Evolutionary conservation across 2,113 vertebrate genomes (phyloP), one percentile per base, ranked within the genome.

Genomic region (Aptenodytes forsteri): DNA sequence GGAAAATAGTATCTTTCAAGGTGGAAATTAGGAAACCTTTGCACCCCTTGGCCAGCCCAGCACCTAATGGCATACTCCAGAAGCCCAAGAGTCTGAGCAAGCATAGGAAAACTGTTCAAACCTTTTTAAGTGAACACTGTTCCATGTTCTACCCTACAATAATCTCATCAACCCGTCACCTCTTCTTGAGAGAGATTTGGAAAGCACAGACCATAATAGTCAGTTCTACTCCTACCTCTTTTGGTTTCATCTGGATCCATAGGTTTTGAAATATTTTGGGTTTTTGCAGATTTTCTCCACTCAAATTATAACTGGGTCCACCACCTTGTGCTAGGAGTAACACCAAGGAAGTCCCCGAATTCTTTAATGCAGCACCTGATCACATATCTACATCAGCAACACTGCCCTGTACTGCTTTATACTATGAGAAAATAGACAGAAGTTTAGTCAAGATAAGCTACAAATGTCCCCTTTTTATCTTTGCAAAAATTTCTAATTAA

Each of bases 371-470:
- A 66, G 40, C 40, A 66, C 11, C 17, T 58, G 19, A 66, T 54
- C 9, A 13, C 0, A 0, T 7, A 44, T 4, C 49, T 13, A 40
- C 4, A 26, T 65, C 42, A 71, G 26, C 10, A 79, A 38, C 25
- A 40, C 19, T 30, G 3, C 19, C 36, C 34, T 50, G 4, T 29
- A 49, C 7, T 55, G 13, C 55, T 44, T 67, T 29, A 52, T 11
- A 34, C 29, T n/a, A 34, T 7, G 11, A 42, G 47, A 40, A 20
- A 66, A 56, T 40, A 65, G 70, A 56, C 7, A 38, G 13, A 58
- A 58, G 12, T 27, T 38, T 13, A 71, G 10, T 29, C 40, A 44
- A 71, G 42, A 34, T 55, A 56, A 69, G 19, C 10, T 36, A 56
- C 17, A 69, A 38, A 15, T 13, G 2, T 21, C 29, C 5, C 9